Evolutionary conservation across 2,797 vertebrate species (phyloP).

Genomic region (Poecilia wingei): DNA sequence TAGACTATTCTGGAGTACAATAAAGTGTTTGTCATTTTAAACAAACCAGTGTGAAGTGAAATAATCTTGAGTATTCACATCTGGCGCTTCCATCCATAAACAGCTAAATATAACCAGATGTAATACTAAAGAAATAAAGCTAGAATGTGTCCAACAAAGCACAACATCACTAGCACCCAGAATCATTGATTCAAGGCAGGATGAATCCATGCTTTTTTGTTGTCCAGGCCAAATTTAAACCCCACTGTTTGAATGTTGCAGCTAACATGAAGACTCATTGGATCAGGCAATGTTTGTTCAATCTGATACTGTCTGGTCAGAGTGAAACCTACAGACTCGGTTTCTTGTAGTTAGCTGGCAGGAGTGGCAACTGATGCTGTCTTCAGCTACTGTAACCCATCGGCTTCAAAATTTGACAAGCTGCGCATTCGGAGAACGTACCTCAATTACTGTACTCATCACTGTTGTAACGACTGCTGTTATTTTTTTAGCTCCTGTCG

Average conservation of each 20-base stretch:
- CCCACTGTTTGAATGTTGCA: not conserved
- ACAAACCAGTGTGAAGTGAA: not conserved
- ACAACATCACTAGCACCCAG: not conserved
- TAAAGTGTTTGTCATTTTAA: not conserved
- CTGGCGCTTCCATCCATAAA: not conserved
- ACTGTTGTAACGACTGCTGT: not conserved
- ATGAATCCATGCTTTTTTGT: not conserved
- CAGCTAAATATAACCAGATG: not conserved
- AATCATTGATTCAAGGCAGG: not conserved
- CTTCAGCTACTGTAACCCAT: not conserved
- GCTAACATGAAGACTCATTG: not conserved
- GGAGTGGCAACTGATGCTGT: not conserved
- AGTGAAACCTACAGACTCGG: not conserved
- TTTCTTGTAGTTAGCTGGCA: not conserved
- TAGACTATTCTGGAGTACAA: not conserved
- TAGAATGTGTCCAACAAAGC: not conserved
- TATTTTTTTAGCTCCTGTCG: not conserved
- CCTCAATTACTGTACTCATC: not conserved
- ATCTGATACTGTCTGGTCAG: not conserved
- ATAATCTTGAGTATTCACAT: not conserved
- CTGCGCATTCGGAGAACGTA: not conserved
- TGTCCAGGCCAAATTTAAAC: not conserved
- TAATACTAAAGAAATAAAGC: not conserved
- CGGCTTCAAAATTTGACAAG: not conserved
- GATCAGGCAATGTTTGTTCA: not conserved